Evolutionary conservation across 2,888 invertebrate genomes (phyloP), one percentile per base, ranked within the genome.

Genomic region (Amphiduros pacificus): DNA sequence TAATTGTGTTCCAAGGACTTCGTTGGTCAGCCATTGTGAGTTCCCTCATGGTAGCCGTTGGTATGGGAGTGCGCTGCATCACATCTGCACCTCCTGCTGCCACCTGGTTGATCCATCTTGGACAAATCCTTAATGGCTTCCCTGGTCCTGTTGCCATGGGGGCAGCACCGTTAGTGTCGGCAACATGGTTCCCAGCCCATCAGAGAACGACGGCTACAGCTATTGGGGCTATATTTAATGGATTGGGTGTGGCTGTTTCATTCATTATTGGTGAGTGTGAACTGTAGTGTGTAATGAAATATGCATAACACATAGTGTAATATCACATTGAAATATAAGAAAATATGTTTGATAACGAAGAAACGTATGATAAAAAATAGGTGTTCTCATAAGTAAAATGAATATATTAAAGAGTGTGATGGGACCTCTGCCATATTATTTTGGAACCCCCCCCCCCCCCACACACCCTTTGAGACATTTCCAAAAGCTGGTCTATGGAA

Each of bases 181-280:
- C 83, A 29, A 73, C 79, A 22, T 85, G 85, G 84, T 85, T 85
- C 65, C 82, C 84, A 6, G 74, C 77, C 2, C 72, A 82, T 36
- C 78, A 85, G 72, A 71, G 85, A 56, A 84, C 84, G 17, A 84
- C 84, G 17, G 65, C 70, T 31, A 78, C 79, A 0, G 75, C 77
- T 9, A 17, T 63, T 17, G 60, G 51, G 9, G 11, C 57, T 2
- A 36, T 56, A 9, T 62, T 74, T 9, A 71, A 68, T 48, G 60
- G 56, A 14, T 27, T 77, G 36, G 79, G 79, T 2, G 64, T 74
- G 2, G 75, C 73, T 2, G 60, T 72, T 20, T 70, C 75, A 14
- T 78, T 78, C 59, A 61, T 78, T n/a, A 56, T 77, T 49, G 77
- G 78, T 58, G 48, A 48, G 56, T 55, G 17, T 9, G 17, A 36